These are phyloP conservation scores for Phylloscopus collybita DNA, from an alignment of 2,797 vertebrate genomes.

Conservation along the genomic window DNA sequence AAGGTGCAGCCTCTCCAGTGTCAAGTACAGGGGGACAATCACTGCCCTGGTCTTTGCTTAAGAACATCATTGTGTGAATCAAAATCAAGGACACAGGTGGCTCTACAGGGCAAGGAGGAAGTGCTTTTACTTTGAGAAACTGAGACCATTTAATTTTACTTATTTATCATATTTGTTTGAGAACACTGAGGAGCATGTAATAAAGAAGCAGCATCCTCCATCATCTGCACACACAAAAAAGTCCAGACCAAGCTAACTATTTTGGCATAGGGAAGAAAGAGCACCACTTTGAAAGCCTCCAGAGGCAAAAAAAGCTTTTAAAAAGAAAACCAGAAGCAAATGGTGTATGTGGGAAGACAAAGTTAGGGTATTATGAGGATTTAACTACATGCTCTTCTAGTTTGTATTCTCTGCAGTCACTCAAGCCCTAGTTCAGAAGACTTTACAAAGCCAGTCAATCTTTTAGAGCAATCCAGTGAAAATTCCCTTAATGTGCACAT, in stretches of 20 bases:
- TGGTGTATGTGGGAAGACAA: background rate
- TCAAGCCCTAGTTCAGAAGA: background rate
- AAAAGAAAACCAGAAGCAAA: conserved; percentile 1
- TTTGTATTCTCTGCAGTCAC: background rate
- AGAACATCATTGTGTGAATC: background rate
- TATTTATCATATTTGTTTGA: background rate
- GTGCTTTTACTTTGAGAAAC: background rate
- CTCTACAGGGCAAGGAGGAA: background rate
- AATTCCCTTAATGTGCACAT: background rate
- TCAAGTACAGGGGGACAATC: background rate
- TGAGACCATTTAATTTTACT: background rate
- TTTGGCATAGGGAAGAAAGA: background rate
- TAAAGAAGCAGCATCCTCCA: background rate
- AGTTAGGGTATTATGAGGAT: background rate
- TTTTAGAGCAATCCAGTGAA: background rate
- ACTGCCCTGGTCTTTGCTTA: background rate
- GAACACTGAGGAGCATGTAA: background rate
- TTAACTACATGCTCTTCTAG: background rate
- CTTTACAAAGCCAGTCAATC: background rate
- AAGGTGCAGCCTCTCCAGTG: background rate
- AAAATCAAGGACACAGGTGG: background rate
- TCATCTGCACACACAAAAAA: background rate
- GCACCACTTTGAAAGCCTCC: background rate
- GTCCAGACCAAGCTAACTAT: background rate
- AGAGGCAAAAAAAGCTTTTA: conserved; percentile 52